A percentile compares a stretch with the other conserved stretches of the same genome.
phyloP scores from a whole-genome alignment of 2,888 invertebrate genomes.

The Sphaerophoria taeniata region DNA sequence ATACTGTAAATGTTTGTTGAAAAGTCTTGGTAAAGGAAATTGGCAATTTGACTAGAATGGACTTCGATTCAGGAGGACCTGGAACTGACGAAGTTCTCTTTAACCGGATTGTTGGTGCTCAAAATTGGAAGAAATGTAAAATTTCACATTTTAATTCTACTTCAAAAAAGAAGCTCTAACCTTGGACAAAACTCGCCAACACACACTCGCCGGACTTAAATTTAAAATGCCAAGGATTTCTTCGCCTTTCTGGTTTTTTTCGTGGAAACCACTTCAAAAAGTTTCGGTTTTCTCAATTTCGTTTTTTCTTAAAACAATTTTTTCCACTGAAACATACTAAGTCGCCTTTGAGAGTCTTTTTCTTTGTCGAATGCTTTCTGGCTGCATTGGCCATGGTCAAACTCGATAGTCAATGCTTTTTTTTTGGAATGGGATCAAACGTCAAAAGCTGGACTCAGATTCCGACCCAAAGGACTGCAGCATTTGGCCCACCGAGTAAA shows the following conservation, averaged over 20 bases:
- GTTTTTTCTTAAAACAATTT: not conserved
- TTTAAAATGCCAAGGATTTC: constrained; percentile 23
- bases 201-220: not conserved
- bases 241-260: not conserved
- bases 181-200: not conserved
- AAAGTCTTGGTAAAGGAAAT: not conserved
- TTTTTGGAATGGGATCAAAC: constrained; percentile 30
- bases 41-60: no score
- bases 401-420: not conserved
- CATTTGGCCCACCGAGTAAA: not conserved
- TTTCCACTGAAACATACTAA: not conserved
- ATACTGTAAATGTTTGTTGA: constrained; percentile 22
- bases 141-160: no score
- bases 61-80: no score
- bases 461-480: not conserved
- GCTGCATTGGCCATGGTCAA: constrained; percentile 3
- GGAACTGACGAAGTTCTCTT: no score
- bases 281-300: constrained; percentile 28
- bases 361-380: constrained; percentile 7
- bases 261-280: constrained; percentile 26
- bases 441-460: constrained; percentile 3
- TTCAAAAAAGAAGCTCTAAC: no score
- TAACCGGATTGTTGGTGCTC: no score
- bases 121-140: no score
- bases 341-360: not conserved